Evolutionary conservation across 2,888 invertebrate genomes (phyloP).

Genomic region (Sesia bembeciformis): DNA sequence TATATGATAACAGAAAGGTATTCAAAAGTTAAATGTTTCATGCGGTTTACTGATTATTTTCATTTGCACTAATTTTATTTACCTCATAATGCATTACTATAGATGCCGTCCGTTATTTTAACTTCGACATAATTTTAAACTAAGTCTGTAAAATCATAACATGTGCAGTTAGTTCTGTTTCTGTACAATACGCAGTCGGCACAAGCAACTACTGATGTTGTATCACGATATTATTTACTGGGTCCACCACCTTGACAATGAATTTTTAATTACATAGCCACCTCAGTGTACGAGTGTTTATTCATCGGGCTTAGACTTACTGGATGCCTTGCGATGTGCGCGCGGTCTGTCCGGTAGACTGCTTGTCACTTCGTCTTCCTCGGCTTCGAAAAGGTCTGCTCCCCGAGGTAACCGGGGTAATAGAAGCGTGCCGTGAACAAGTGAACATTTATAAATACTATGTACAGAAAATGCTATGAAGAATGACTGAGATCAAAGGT

Average conservation of each 20-base stretch:
- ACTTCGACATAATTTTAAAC: too few relatives aligned
- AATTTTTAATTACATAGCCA: too few relatives aligned
- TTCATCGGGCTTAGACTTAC: slow-evolving; percentile 49
- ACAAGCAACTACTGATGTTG: too few relatives aligned
- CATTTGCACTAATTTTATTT: too few relatives aligned
- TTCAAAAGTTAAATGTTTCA: too few relatives aligned
- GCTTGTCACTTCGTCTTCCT: slow-evolving; percentile 70
- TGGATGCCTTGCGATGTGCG: slow-evolving; percentile 71
- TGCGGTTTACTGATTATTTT: too few relatives aligned
- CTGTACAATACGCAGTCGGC: too few relatives aligned
- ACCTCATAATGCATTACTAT: too few relatives aligned
- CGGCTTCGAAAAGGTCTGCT: slow-evolving; percentile 74
- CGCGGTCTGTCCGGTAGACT: slow-evolving; percentile 59
- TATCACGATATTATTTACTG: not conserved
- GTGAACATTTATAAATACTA: slow-evolving; percentile 18
- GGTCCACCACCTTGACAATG: slow-evolving; percentile 14
- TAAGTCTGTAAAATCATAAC: too few relatives aligned
- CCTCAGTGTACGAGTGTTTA: not conserved
- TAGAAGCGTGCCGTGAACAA: slow-evolving; percentile 33
- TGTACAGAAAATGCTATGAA: slow-evolving; percentile 16
- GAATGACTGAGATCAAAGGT: slow-evolving; percentile 22
- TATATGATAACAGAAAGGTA: too few relatives aligned
- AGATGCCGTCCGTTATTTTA: too few relatives aligned
- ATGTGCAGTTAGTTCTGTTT: too few relatives aligned
- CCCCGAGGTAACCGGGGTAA: slow-evolving; percentile 24